These are phyloP conservation scores for Chelon labrosus DNA, from an alignment of 2,797 vertebrate genomes.

Conservation along the genomic window DNA sequence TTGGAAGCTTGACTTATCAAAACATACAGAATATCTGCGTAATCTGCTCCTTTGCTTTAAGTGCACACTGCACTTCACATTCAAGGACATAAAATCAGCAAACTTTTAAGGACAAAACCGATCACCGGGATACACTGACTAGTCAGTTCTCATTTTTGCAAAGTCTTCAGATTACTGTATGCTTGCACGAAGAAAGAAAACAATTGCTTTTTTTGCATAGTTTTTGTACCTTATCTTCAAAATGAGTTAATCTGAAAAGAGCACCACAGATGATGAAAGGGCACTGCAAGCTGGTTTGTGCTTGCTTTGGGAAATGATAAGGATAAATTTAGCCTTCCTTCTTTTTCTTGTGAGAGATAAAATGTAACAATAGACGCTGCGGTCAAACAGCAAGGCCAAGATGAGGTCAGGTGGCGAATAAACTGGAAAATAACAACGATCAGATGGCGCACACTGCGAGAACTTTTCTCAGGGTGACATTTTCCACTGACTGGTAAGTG, in stretches of 20 bases:
- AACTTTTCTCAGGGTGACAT: conserved; percentile 41
- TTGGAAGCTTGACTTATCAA: conserved; percentile 51
- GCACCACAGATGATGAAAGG: conserved; percentile 36
- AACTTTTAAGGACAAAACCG: neutral
- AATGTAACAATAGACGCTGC: conserved; percentile 41
- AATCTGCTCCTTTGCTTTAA: conserved; percentile 41
- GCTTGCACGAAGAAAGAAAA: conserved; percentile 12
- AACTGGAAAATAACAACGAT: conserved; percentile 37
- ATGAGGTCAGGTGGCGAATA: conserved; percentile 41
- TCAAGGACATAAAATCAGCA: conserved; percentile 32
- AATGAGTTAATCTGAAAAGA: conserved; percentile 28
- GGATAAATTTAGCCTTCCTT: conserved; percentile 51
- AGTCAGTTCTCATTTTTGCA: neutral
- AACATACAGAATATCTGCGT: conserved; percentile 46
- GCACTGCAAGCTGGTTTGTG: conserved; percentile 29
- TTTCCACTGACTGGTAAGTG: conserved; percentile 40
- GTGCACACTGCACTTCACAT: conserved; percentile 26
- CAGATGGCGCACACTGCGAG: conserved; percentile 15
- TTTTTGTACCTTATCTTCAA: conserved; percentile 49
- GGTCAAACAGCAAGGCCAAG: conserved; percentile 27
- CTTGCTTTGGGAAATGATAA: conserved; percentile 40
- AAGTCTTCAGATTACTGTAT: conserved; percentile 5
- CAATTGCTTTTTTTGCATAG: conserved; percentile 4
- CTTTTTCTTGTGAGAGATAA: conserved; percentile 55
- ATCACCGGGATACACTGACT: conserved; percentile 9